Conservation (phyloP, 2,113 vertebrate genomes). For the Pongo pygmaeus region DNA sequence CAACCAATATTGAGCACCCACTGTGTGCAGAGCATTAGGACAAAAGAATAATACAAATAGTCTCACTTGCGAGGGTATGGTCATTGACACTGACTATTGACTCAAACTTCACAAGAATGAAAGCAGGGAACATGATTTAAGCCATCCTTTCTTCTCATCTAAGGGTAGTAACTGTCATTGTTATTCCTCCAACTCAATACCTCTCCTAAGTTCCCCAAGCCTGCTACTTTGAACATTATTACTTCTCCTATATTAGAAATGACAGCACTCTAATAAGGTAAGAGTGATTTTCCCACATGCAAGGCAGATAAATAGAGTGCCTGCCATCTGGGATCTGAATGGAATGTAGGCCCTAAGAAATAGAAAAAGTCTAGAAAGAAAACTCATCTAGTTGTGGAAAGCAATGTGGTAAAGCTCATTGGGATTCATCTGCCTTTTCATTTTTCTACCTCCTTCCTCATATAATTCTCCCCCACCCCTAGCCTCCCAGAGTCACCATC, state of each 20-base stretch:
- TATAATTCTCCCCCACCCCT: constrained; percentile 5
- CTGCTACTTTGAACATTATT: constrained; percentile 26
- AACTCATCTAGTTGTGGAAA: neutral
- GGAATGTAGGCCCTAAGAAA: neutral
- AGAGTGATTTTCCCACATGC: constrained; percentile 8
- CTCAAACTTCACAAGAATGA: neutral
- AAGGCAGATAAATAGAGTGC: neutral
- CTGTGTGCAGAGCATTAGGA: neutral
- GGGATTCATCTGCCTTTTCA: neutral
- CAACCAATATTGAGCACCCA: neutral
- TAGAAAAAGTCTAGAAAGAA: neutral
- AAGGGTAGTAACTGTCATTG: neutral
- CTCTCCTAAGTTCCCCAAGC: neutral
- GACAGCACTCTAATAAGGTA: constrained; percentile 7
- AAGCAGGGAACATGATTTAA: constrained; percentile 21
- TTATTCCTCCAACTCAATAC: neutral
- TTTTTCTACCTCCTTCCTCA: neutral
- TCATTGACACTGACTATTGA: neutral
- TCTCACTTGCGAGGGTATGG: neutral
- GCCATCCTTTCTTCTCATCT: neutral
- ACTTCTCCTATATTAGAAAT: constrained; percentile 26
- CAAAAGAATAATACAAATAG: constrained; percentile 21
- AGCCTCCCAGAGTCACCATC: constrained; percentile 24
- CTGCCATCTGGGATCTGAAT: neutral
- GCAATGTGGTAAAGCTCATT: neutral